Conservation (phyloP, 2,113 vertebrate genomes). For the Chloroceryle aenea region DNA sequence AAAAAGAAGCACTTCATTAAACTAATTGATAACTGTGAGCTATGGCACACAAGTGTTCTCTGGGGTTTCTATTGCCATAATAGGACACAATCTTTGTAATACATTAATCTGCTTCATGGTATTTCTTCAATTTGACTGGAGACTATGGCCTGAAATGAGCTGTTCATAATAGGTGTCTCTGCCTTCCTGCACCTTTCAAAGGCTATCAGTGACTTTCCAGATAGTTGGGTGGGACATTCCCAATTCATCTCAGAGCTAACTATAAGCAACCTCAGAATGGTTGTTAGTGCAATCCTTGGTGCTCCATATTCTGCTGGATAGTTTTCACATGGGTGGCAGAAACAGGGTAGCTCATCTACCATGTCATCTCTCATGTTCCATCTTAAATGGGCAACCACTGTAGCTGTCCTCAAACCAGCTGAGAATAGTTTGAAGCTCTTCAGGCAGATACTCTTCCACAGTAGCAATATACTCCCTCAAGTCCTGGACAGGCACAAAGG, state of each 20-base stretch:
- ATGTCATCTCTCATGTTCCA: no score
- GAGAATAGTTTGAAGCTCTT: no score
- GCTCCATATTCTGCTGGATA: no score
- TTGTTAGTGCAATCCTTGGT: no score
- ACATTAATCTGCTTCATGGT: background rate
- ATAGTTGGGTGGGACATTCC: background rate
- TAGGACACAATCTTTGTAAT: background rate
- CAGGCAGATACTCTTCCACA: no score
- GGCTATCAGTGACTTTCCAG: background rate
- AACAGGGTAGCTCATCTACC: no score
- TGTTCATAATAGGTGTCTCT: background rate
- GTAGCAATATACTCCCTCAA: no score
- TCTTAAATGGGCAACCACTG: no score
- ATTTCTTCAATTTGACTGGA: background rate
- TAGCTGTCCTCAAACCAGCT: no score
- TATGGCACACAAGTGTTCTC: background rate
- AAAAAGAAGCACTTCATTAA: background rate
- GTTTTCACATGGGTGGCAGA: no score
- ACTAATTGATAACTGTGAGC: background rate
- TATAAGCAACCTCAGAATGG: no score
- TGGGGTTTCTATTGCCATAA: background rate
- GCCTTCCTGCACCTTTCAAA: background rate
- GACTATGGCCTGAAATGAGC: background rate
- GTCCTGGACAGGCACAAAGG: no score
- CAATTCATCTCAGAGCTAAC: background rate